phyloP scores from a whole-genome alignment of 1,140 invertebrate genomes.

The Bombus confusus region DNA sequence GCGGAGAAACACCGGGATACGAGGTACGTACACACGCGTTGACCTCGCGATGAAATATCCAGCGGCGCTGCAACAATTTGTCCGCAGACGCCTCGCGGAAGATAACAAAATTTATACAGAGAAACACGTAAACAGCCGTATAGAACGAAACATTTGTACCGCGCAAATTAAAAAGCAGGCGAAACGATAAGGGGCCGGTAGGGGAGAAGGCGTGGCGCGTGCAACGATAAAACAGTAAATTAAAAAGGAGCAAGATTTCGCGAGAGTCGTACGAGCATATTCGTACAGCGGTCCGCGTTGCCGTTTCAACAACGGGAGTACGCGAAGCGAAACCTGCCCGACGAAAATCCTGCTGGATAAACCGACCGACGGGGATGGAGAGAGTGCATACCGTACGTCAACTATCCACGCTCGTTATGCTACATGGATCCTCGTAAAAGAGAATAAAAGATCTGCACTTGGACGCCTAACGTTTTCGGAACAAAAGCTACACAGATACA shows the following conservation, averaged over 20 bases:
- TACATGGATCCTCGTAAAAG: conserved; percentile 11
- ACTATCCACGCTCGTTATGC: conserved; percentile 16
- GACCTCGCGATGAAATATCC: background rate
- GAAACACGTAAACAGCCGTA: background rate
- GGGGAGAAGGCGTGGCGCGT: background rate
- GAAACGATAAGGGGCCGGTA: background rate
- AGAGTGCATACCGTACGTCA: conserved; percentile 4
- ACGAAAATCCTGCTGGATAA: conserved; percentile 53
- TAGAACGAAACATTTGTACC: background rate
- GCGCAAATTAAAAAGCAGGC: conserved; percentile 23
- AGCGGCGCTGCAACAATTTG: background rate
- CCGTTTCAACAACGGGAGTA: conserved; percentile 15
- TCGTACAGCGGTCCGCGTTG: background rate
- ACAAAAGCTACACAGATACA: conserved; percentile 52
- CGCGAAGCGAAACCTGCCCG: background rate
- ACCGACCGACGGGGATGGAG: background rate
- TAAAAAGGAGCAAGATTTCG: conserved; percentile 23
- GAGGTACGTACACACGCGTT: no score
- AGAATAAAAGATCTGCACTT: conserved; percentile 52
- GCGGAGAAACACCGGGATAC: no score
- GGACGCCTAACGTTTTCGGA: conserved; percentile 46
- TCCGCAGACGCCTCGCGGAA: background rate
- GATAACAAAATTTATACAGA: conserved; percentile 15
- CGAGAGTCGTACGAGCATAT: background rate
- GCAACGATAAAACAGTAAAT: conserved; percentile 25